These are phyloP conservation scores for Diogma glabrata DNA, from an alignment of 2,888 invertebrate genomes.

Conservation along the genomic window DNA sequence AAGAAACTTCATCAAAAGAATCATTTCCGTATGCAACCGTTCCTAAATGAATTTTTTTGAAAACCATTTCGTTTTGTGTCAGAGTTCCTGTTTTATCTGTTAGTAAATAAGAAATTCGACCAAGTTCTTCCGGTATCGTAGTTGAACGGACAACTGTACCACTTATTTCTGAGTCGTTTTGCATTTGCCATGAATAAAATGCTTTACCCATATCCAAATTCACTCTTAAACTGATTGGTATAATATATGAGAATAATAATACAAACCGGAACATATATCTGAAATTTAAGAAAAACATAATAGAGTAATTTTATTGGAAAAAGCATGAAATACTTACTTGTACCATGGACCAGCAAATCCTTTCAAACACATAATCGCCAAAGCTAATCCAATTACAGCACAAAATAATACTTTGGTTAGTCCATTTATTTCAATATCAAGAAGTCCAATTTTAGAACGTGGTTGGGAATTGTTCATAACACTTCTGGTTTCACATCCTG, in stretches of 20 bases:
- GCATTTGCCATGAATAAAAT: slow-evolving; percentile 94
- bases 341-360: slow-evolving; percentile 96
- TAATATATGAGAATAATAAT: slow-evolving; percentile 95
- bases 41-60: slow-evolving; percentile 89
- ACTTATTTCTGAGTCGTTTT: slow-evolving; percentile 81
- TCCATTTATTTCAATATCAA: slow-evolving; percentile 94
- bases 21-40: slow-evolving; percentile 80
- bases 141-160: slow-evolving; percentile 95
- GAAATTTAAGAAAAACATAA: neutral
- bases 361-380: slow-evolving; percentile 93
- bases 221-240: slow-evolving; percentile 94
- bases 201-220: slow-evolving; percentile 99
- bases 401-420: slow-evolving; percentile 87
- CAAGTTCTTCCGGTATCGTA: slow-evolving; percentile 97
- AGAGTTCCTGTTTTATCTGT: slow-evolving; percentile 98
- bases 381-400: slow-evolving; percentile 78
- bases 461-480: slow-evolving; percentile 98
- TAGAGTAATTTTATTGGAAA: neutral
- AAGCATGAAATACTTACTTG: slow-evolving; percentile 21
- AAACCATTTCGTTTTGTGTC: slow-evolving; percentile 98
- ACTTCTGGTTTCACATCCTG: slow-evolving; percentile 87
- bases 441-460: slow-evolving; percentile 87
- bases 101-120: slow-evolving; percentile 89
- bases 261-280: slow-evolving; percentile 93
- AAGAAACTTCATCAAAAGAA: slow-evolving; percentile 35